phyloP scores from a whole-genome alignment of 1,140 invertebrate species.

The Drosophila kanapiae region DNA sequence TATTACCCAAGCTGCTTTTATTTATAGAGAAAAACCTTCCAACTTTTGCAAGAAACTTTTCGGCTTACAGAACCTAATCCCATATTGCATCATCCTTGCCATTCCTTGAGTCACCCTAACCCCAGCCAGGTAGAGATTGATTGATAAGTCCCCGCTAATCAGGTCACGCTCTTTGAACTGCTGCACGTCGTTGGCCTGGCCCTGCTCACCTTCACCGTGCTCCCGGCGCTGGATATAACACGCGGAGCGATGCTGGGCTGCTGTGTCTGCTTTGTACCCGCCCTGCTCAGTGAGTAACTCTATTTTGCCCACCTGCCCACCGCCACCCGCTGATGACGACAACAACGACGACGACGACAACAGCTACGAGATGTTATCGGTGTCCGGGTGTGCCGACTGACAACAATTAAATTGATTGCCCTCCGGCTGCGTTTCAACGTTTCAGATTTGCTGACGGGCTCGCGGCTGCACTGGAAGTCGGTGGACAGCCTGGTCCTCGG shows the following conservation, averaged over 20 bases:
- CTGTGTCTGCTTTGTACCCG: conserved; percentile 96
- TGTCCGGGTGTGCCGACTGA: conserved; percentile 44
- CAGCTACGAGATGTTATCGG: conserved; percentile 56
- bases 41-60: too few relatives aligned
- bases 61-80: not conserved
- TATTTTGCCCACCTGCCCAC: conserved; percentile 2
- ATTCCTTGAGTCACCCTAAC: conserved; percentile 14
- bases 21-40: too few relatives aligned
- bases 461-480: conserved; percentile 67
- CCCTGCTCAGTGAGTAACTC: conserved; percentile 86
- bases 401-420: conserved; percentile 81
- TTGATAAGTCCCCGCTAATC: conserved; percentile 85
- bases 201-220: conserved; percentile 93
- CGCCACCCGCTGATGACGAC: not conserved
- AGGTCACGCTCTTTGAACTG: conserved; percentile 91
- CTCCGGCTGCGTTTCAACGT: conserved; percentile 38
- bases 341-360: conserved; percentile 11
- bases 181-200: conserved; percentile 94
- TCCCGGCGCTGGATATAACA: conserved; percentile 95
- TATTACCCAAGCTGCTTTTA: too few relatives aligned
- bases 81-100: not conserved
- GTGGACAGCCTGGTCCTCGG: conserved; percentile 46
- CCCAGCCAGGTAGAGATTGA: conserved; percentile 30
- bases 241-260: conserved; percentile 97
- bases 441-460: conserved; percentile 68